Evolutionary conservation across 92 coral and sea anemone species (phyloP).

Genomic region (Heliopora coerulea): DNA sequence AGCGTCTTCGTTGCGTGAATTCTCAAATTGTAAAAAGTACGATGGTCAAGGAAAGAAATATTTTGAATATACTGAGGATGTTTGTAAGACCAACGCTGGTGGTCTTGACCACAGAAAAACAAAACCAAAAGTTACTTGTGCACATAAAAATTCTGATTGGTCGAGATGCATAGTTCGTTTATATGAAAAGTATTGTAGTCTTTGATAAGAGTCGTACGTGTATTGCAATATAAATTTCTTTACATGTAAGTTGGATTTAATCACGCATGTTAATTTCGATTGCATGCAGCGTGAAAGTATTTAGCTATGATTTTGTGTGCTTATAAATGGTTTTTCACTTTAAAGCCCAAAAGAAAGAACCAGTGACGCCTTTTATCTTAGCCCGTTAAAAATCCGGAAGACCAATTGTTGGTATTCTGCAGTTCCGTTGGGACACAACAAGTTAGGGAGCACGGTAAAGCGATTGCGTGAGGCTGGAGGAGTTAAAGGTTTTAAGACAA

Average conservation of each 20-base stretch:
- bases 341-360: too few species aligned
- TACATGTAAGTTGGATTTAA: too few species aligned
- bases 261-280: too few species aligned
- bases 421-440: constrained; percentile 46
- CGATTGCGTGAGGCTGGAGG: not conserved
- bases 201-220: not conserved
- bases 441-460: constrained; percentile 25
- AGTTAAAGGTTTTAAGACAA: constrained; percentile 25
- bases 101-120: constrained; percentile 33
- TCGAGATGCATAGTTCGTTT: constrained; percentile 31
- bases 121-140: constrained; percentile 33
- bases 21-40: constrained; percentile 20
- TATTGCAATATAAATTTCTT: not conserved
- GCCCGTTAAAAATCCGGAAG: constrained; percentile 38
- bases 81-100: constrained; percentile 33
- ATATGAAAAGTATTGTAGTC: constrained; percentile 23
- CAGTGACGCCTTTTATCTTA: constrained; percentile 32
- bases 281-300: too few species aligned
- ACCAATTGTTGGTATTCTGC: constrained; percentile 36
- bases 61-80: constrained; percentile 29
- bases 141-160: constrained; percentile 33
- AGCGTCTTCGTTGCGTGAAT: constrained; percentile 14
- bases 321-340: too few species aligned
- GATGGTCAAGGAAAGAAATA: constrained; percentile 19
- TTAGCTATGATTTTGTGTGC: too few species aligned